Conservation (phyloP, 1,140 invertebrate species). For the Phenacoccus solenopsis region DNA sequence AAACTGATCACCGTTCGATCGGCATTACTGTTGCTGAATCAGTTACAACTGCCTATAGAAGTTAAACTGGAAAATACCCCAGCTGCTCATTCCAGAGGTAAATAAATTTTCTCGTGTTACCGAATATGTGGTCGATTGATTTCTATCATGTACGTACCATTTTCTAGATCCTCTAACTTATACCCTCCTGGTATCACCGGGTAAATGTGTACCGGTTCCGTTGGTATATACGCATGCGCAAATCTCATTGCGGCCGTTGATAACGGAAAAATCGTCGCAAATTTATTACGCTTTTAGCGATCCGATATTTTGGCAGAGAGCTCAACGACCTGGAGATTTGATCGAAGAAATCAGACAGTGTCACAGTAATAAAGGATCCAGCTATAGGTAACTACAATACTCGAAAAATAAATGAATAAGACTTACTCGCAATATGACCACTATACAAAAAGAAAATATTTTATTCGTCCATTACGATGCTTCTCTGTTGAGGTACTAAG, state of each 20-base stretch:
- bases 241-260: slow-evolving; percentile 44
- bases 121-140: slow-evolving; percentile 17
- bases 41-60: slow-evolving; percentile 55
- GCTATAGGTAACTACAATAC: slow-evolving; percentile 34
- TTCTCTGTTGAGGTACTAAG: too few species aligned
- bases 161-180: background rate
- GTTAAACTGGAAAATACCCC: slow-evolving; percentile 47
- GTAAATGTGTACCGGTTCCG: slow-evolving; percentile 45
- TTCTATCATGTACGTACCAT: background rate
- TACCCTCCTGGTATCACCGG: slow-evolving; percentile 33
- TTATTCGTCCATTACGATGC: too few species aligned
- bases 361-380: slow-evolving; percentile 33
- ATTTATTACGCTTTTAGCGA: slow-evolving; percentile 46
- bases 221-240: slow-evolving; percentile 45
- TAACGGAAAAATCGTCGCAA: slow-evolving; percentile 30
- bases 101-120: slow-evolving; percentile 22
- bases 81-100: slow-evolving; percentile 33
- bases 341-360: slow-evolving; percentile 40
- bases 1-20: slow-evolving; percentile 93
- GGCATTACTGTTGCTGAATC: slow-evolving; percentile 69
- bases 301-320: slow-evolving; percentile 49
- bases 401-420: too few species aligned
- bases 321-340: slow-evolving; percentile 43
- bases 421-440: too few species aligned
- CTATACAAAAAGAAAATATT: too few species aligned